These are phyloP conservation scores for Lasioglossum vierecki DNA, from an alignment of 2,888 invertebrate species.

Conservation along the genomic window DNA sequence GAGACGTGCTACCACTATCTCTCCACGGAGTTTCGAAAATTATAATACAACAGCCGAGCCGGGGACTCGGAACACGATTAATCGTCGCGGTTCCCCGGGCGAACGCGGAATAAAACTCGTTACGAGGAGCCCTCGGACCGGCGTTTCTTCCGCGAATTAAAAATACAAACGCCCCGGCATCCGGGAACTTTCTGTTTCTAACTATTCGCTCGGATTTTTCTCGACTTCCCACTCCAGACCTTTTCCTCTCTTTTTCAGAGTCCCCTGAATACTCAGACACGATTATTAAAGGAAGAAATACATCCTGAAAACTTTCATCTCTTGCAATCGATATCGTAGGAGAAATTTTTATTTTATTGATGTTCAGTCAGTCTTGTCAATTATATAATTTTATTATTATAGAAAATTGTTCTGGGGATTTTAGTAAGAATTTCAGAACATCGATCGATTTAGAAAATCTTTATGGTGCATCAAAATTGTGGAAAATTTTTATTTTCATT, in stretches of 20 bases:
- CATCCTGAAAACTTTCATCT: no score
- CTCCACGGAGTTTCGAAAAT: neutral
- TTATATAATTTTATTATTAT: no score
- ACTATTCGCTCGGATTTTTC: conserved; percentile 19
- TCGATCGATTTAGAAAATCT: no score
- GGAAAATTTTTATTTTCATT: neutral
- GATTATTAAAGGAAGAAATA: neutral
- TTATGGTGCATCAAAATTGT: no score
- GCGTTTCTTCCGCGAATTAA: conserved; percentile 24
- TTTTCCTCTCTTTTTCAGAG: neutral
- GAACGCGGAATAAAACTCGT: conserved; percentile 24
- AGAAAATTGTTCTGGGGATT: neutral
- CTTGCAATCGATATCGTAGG: no score
- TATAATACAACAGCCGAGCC: neutral
- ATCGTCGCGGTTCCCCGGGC: neutral
- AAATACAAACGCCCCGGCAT: conserved; percentile 11
- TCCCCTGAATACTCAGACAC: neutral
- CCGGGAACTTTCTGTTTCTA: conserved; percentile 10
- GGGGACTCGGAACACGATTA: conserved; percentile 2
- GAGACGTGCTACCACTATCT: neutral
- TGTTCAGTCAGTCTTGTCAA: neutral
- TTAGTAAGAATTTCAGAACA: no score
- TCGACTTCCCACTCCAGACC: neutral
- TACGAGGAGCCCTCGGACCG: neutral
- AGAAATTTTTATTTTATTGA: neutral